Conservation (phyloP, 2,113 vertebrate genomes). For the Prionailurus bengalensis region DNA sequence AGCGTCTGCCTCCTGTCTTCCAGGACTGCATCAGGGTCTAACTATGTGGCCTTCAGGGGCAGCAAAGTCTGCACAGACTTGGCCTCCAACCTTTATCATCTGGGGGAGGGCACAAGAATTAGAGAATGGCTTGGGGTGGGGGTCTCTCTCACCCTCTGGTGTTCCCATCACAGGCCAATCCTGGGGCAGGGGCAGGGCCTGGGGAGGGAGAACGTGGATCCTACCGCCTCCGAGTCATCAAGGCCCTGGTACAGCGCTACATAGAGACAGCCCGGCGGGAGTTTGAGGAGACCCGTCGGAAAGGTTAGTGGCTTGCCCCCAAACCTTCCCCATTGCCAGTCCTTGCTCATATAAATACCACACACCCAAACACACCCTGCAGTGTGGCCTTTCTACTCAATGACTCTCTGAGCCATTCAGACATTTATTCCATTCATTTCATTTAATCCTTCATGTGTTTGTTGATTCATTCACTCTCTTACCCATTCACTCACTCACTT, state of each 20-base stretch:
- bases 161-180: slow-evolving; percentile 72
- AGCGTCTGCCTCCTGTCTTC: not conserved
- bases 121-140: not conserved
- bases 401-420: not conserved
- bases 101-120: not conserved
- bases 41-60: not conserved
- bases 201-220: slow-evolving; percentile 80
- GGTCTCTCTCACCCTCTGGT: not conserved
- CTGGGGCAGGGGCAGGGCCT: slow-evolving; percentile 54
- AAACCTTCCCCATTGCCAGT: not conserved
- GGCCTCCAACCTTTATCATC: not conserved
- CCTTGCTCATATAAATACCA: not conserved
- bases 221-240: slow-evolving; percentile 92
- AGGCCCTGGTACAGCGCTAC: slow-evolving; percentile 93
- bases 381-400: not conserved
- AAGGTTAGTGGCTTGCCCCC: slow-evolving; percentile 87
- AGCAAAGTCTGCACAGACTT: not conserved
- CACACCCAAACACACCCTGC: not conserved
- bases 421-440: not conserved
- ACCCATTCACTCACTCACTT: not conserved
- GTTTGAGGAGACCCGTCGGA: slow-evolving; percentile 93
- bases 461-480: not conserved
- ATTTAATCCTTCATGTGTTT: not conserved
- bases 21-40: not conserved
- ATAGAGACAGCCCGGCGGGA: slow-evolving; percentile 93